Percentiles rank a stretch among this genome's conserved stretches.
phyloP scores from a whole-genome alignment of 2,888 invertebrate species.

The Podotricha telesiphe region DNA sequence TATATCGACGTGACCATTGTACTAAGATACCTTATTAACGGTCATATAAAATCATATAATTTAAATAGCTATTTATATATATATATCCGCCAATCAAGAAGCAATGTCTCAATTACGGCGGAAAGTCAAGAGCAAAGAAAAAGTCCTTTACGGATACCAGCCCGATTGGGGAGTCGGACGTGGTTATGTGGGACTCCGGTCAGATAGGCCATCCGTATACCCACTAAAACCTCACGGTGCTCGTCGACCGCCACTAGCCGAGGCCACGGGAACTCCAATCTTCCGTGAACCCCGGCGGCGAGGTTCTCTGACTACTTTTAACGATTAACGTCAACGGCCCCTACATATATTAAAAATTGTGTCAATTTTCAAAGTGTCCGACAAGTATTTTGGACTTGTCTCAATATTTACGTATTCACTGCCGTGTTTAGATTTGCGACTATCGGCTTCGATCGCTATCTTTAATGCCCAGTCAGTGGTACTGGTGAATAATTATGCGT shows the following conservation, averaged over 20 bases:
- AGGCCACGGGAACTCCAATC: too few relatives aligned
- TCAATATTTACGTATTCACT: slow-evolving; percentile 33
- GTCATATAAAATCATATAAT: background rate
- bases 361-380: background rate
- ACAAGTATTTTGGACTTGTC: slow-evolving; percentile 12
- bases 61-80: slow-evolving; percentile 5
- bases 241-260: too few relatives aligned
- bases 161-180: too few relatives aligned
- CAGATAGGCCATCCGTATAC: too few relatives aligned
- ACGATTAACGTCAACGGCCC: slow-evolving; percentile 15
- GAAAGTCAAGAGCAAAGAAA: too few relatives aligned
- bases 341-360: slow-evolving; percentile 4
- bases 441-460: slow-evolving; percentile 34
- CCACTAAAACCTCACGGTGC: too few relatives aligned
- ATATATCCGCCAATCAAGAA: too few relatives aligned
- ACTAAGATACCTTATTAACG: slow-evolving; percentile 2
- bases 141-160: too few relatives aligned
- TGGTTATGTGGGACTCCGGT: too few relatives aligned
- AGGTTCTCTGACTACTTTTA: too few relatives aligned
- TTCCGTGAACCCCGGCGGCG: too few relatives aligned
- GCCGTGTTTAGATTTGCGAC: slow-evolving; percentile 33
- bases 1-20: slow-evolving; percentile 11
- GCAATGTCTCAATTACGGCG: too few relatives aligned
- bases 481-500: slow-evolving; percentile 31
- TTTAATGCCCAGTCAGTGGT: slow-evolving; percentile 30